phyloP scores from a whole-genome alignment of 2,113 vertebrate genomes.

The Platysternon megacephalum region DNA sequence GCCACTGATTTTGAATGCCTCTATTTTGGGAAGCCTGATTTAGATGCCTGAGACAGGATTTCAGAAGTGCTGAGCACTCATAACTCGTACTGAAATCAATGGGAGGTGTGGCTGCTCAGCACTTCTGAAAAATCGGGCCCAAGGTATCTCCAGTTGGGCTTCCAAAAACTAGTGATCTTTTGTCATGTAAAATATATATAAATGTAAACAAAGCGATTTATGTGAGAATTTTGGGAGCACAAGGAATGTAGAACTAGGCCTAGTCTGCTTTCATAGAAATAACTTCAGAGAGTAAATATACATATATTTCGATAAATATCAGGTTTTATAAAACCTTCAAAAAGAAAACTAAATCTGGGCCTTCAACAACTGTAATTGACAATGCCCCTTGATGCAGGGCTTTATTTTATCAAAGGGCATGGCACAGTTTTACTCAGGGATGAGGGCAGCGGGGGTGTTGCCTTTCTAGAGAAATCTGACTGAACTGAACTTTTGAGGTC shows the following conservation, averaged over 20 bases:
- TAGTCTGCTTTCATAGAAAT: not conserved
- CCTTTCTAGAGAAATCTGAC: slow-evolving; percentile 59
- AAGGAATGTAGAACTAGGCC: not conserved
- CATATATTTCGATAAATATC: slow-evolving; percentile 15
- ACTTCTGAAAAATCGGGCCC: not conserved
- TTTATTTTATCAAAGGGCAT: slow-evolving; percentile 52
- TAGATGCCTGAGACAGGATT: not conserved
- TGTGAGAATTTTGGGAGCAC: not conserved
- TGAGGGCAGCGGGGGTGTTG: slow-evolving; percentile 42
- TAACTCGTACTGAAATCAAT: rapidly evolving
- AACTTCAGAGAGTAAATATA: not conserved
- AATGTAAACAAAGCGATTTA: not conserved
- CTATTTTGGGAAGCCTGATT: not conserved
- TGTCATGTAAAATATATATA: not conserved
- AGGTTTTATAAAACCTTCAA: slow-evolving; percentile 49
- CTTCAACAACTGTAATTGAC: slow-evolving; percentile 56
- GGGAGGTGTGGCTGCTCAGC: not conserved
- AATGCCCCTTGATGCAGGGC: slow-evolving; percentile 44
- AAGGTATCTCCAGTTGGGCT: not conserved
- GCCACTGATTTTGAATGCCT: not conserved
- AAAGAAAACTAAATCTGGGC: slow-evolving; percentile 51
- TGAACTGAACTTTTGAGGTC: slow-evolving; percentile 48
- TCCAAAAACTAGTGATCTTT: not conserved
- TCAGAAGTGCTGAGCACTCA: not conserved
- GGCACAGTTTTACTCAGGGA: slow-evolving; percentile 42